Base-by-base conservation (phyloP, 2,797 vertebrate species). In the Sphaeramia orbicularis region DNA sequence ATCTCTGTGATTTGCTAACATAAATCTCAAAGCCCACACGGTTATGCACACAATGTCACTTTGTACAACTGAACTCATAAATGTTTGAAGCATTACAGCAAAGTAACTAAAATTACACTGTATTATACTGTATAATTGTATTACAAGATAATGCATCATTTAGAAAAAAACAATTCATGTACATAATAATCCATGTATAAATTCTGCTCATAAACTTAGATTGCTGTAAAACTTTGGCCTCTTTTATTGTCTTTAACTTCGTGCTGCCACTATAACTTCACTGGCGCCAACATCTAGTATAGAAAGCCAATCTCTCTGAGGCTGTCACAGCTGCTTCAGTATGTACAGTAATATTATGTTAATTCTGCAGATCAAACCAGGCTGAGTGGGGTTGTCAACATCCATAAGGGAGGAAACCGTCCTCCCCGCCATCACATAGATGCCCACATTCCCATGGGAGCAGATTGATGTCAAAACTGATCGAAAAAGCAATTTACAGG, bases 401-500 rank as follows among this genome's bases (percentile, higher is more conserved):
- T 88, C 76, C 67, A 91, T 86, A 81, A 86, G 76, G 74, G 77
- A 71, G 65, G 81, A 87, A 87, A 80, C 74, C 80, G 84, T 77
- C 81, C 73, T 80, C 80, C 71, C 53, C 12, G 55, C 77, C 68
- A 71, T 87, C 85, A 86, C 78, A 75, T 82, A 79, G 74, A 85
- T 81, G 74, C 53, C 74, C 71, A 64, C 68, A 58, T 72, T 78
- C 89, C 86, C 82, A 65, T 13, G 83, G 76, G 89, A 88, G 77
- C 67, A 71, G 81, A 76, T 64, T 83, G 78, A 85, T 91, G 88
- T 92, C 92, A 92, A 84, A 90, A 83, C 75, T 83, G 78, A 91
- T 91, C 69, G 74, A 88, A 90, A 87, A 91, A 82, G 86, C 87
- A 86, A 88, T 91, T 92, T 92, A 75, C 80, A 73, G 79, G 71